These are phyloP conservation scores for Laticauda colubrina DNA, from an alignment of 2,113 vertebrate species.

Conservation along the genomic window DNA sequence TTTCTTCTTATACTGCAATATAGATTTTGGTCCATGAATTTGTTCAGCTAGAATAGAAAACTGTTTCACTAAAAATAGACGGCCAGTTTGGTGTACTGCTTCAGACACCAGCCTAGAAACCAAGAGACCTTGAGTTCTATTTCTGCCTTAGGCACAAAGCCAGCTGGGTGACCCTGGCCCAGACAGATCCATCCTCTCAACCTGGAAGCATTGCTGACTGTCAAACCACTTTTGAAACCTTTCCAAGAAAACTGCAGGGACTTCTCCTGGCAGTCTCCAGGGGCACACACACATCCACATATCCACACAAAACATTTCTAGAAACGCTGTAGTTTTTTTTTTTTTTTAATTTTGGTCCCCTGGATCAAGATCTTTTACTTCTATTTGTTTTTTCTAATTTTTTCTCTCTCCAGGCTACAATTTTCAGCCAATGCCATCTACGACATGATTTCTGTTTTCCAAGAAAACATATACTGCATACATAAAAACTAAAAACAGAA, in stretches of 20 bases:
- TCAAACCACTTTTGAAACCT: background rate
- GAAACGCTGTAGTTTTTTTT: background rate
- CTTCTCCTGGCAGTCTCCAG: background rate
- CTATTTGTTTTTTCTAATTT: background rate
- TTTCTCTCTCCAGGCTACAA: background rate
- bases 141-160: background rate
- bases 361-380: background rate
- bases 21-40: background rate
- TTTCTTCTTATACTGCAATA: background rate
- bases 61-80: background rate
- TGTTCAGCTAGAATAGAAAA: background rate
- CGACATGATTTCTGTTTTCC: background rate
- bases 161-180: background rate
- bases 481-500: background rate
- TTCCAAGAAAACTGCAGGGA: background rate
- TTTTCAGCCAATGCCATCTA: background rate
- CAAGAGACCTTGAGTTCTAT: background rate
- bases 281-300: background rate
- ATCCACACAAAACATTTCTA: background rate
- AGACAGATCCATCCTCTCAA: background rate
- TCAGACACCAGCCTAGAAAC: background rate
- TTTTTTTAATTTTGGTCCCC: background rate
- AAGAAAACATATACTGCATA: background rate
- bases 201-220: background rate
- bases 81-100: background rate